These are phyloP conservation scores for Chymomyza caudatula DNA, from an alignment of 2,888 invertebrate genomes.

Conservation along the genomic window DNA sequence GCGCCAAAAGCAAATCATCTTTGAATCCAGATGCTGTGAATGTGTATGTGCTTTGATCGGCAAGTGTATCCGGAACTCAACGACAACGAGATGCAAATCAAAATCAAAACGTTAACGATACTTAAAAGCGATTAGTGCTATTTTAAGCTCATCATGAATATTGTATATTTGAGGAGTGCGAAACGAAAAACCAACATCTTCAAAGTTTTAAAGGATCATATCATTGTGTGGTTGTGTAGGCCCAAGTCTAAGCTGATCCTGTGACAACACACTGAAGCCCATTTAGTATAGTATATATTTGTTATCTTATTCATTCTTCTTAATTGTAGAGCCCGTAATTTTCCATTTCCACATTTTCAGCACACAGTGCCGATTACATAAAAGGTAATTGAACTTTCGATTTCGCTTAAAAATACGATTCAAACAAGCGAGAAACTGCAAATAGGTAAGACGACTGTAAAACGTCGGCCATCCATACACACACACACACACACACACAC, in stretches of 20 bases:
- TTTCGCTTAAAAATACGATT: conserved; percentile 67
- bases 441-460: not conserved
- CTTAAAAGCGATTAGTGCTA: too few species aligned
- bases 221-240: too few species aligned
- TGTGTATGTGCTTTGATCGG: not conserved
- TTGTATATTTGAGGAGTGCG: too few species aligned
- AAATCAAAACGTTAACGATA: too few species aligned
- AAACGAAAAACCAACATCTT: too few species aligned
- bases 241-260: too few species aligned
- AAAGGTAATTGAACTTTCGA: conserved; percentile 77
- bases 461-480: not conserved
- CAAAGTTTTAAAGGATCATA: too few species aligned
- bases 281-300: not conserved
- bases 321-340: not conserved
- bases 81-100: too few species aligned
- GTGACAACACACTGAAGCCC: too few species aligned
- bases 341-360: conserved; percentile 12
- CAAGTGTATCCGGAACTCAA: too few species aligned
- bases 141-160: too few species aligned
- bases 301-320: not conserved
- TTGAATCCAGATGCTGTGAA: not conserved
- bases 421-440: conserved; percentile 26
- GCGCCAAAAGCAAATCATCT: not conserved
- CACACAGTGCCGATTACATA: conserved; percentile 57
- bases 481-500: conserved; percentile 6